phyloP scores from a whole-genome alignment of 2,113 vertebrate species.

The Macquaria australasica region DNA sequence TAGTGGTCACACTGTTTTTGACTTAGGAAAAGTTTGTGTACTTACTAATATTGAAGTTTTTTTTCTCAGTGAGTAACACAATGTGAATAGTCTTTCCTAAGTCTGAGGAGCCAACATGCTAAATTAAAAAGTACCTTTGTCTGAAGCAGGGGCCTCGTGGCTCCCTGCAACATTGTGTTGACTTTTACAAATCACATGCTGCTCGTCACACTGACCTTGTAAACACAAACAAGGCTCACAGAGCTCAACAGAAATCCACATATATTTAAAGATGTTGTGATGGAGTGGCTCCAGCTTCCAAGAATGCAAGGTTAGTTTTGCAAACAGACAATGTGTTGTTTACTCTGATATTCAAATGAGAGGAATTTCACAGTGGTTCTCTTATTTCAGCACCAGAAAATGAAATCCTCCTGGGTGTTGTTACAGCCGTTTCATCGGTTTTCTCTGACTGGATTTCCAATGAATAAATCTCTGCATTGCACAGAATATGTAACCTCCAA shows the following conservation, averaged over 20 bases:
- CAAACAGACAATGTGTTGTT: conserved; percentile 8
- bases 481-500: neutral
- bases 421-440: neutral
- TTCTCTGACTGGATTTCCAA: neutral
- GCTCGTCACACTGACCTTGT: conserved; percentile 21
- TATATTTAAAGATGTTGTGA: too few species aligned
- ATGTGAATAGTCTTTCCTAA: neutral
- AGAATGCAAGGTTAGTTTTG: conserved; percentile 1
- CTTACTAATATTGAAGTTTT: neutral
- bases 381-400: conserved; percentile 8
- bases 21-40: conserved; percentile 1
- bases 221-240: conserved; percentile 37
- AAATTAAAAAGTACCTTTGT: neutral
- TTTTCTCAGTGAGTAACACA: neutral
- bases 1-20: conserved; percentile 63
- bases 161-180: neutral
- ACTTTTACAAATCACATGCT: conserved; percentile 35
- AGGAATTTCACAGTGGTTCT: neutral
- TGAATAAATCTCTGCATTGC: conserved; percentile 18
- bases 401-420: conserved; percentile 13
- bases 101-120: neutral
- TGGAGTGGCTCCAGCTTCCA: neutral
- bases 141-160: neutral
- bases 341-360: conserved; percentile 18
- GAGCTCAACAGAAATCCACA: neutral